phyloP scores from a whole-genome alignment of 2,888 invertebrate genomes.

The Leptopterna dolabrata region DNA sequence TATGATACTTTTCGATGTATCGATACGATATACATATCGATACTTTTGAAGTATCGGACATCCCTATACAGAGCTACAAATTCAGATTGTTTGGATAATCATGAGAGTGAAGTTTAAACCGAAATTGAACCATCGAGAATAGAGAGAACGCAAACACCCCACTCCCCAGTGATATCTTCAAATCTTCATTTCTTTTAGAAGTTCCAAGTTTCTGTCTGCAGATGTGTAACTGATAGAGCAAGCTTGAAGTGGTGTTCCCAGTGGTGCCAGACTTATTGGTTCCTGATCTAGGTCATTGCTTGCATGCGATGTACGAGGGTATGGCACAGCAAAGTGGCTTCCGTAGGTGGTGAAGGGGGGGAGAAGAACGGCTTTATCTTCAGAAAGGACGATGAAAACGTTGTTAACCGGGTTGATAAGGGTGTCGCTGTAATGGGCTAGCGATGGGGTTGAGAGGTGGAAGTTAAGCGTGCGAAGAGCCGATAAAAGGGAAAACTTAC shows the following conservation, averaged over 20 bases:
- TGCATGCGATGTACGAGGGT: neutral
- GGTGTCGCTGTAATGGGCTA: slow-evolving; percentile 15
- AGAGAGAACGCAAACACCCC: too few species aligned
- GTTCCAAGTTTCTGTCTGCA: too few species aligned
- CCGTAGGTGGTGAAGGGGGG: neutral
- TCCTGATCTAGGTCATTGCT: neutral
- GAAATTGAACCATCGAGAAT: too few species aligned
- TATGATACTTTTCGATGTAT: too few species aligned
- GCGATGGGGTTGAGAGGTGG: neutral
- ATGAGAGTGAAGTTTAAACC: too few species aligned
- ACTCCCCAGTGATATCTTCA: too few species aligned
- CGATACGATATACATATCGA: too few species aligned
- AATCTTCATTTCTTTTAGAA: too few species aligned
- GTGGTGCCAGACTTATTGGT: neutral
- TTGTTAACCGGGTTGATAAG: slow-evolving; percentile 23
- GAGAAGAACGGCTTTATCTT: slow-evolving; percentile 18
- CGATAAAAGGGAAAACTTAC: slow-evolving; percentile 5
- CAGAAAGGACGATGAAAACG: slow-evolving; percentile 21
- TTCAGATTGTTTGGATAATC: too few species aligned
- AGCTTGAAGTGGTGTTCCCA: neutral
- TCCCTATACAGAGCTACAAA: too few species aligned
- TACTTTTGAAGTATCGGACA: too few species aligned
- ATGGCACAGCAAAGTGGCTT: neutral
- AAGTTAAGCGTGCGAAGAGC: neutral
- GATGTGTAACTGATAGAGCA: too few species aligned